A percentile compares a stretch with the other conserved stretches of the same genome.
Evolutionary conservation across 1,140 invertebrate species (phyloP).

Genomic region (Drosophila setifemur): DNA sequence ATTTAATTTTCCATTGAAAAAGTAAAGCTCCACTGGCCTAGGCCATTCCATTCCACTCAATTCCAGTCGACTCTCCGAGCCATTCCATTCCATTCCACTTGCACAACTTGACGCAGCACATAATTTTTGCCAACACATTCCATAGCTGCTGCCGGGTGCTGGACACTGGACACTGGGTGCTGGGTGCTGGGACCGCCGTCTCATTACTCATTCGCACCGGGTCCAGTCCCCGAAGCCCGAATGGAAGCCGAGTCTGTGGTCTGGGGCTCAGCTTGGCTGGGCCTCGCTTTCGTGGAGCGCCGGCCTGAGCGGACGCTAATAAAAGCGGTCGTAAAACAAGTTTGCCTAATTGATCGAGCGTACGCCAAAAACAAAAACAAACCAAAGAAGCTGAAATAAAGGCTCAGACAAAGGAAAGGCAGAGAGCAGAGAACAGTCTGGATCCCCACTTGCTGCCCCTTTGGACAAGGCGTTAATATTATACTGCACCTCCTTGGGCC

Average conservation of each 20-base stretch:
- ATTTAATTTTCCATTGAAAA: no score
- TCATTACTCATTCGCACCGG: constrained; percentile 70
- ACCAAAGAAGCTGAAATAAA: constrained; percentile 29
- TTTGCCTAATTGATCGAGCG: constrained; percentile 82
- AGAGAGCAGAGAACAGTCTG: constrained; percentile 31
- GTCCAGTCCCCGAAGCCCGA: not conserved
- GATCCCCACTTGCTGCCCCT: constrained; percentile 5
- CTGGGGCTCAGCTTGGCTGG: not conserved
- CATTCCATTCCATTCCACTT: constrained; percentile 43
- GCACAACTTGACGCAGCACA: constrained; percentile 49
- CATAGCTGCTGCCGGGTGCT: constrained; percentile 53
- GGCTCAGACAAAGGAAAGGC: constrained; percentile 49
- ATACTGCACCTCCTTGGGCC: constrained; percentile 44
- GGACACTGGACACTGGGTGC: no score
- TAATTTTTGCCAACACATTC: constrained; percentile 75
- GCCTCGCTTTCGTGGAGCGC: constrained; percentile 53
- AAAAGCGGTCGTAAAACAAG: constrained; percentile 82
- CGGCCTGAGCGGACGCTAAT: constrained; percentile 71
- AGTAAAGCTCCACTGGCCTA: not conserved
- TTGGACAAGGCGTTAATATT: constrained; percentile 69
- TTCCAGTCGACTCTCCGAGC: constrained; percentile 1
- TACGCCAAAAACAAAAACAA: constrained; percentile 70
- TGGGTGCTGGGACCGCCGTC: constrained; percentile 43
- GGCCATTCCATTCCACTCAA: not conserved
- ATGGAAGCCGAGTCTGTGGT: not conserved